Conservation (phyloP, 2,888 invertebrate genomes). For the Macropis europaea region DNA sequence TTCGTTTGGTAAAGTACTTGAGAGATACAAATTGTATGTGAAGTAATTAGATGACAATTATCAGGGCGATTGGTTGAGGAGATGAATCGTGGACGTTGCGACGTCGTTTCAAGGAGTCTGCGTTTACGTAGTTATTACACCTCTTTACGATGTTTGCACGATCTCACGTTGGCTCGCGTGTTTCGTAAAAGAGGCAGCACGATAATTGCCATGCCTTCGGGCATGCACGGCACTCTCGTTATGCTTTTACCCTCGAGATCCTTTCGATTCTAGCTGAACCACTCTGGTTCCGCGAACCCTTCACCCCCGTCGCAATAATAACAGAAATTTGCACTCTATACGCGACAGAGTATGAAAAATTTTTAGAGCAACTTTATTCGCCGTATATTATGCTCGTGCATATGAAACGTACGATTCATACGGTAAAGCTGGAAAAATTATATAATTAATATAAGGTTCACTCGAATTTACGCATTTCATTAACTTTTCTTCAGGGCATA, state of each 20-base stretch:
- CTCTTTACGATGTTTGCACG: constrained; percentile 19
- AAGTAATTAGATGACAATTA: not conserved
- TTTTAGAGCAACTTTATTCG: no score
- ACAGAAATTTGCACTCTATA: no score
- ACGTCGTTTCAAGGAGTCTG: constrained; percentile 31
- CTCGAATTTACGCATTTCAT: no score
- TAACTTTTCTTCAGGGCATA: no score
- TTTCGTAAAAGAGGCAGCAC: constrained; percentile 29
- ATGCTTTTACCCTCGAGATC: constrained; percentile 6
- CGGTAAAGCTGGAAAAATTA: no score
- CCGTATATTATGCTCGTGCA: no score
- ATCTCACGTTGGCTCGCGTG: constrained; percentile 29
- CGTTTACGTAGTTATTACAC: constrained; percentile 30
- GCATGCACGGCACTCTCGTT: constrained; percentile 49
- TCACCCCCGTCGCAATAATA: no score
- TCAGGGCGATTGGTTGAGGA: not conserved
- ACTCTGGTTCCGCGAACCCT: not conserved
- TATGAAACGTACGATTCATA: no score
- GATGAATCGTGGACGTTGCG: not conserved
- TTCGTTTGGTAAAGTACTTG: no score
- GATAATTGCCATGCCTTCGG: constrained; percentile 43
- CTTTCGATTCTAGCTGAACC: not conserved
- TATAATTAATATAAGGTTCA: no score
- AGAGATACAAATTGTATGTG: no score
- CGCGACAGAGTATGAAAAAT: no score